Conservation (phyloP, 1,140 invertebrate species). For the Drosophila bocki region DNA sequence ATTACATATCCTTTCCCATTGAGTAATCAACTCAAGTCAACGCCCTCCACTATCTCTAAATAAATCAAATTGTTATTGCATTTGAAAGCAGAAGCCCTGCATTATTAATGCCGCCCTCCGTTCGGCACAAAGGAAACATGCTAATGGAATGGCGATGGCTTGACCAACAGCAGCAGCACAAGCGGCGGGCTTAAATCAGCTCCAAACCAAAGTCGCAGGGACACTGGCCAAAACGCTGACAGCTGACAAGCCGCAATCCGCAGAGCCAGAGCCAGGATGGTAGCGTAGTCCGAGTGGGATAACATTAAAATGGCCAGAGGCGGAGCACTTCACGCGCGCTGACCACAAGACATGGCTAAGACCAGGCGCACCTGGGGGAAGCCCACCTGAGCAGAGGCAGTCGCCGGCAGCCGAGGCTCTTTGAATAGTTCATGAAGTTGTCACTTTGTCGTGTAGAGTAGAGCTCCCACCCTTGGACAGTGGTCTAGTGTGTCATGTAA, state of each 20-base stretch:
- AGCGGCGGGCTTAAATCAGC: conserved; percentile 34
- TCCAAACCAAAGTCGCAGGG: conserved; percentile 46
- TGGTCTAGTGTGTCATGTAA: conserved; percentile 11
- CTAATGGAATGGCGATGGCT: conserved; percentile 41
- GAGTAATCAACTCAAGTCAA: conserved; percentile 33
- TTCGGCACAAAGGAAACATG: conserved; percentile 33
- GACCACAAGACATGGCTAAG: conserved; percentile 60
- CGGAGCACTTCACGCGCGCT: conserved; percentile 54
- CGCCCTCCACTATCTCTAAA: conserved; percentile 52
- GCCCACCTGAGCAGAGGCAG: not conserved
- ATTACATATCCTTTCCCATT: not conserved
- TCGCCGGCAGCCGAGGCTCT: conserved; percentile 24
- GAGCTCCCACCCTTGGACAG: conserved; percentile 23
- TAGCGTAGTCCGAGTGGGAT: conserved; percentile 2
- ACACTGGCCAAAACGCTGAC: conserved; percentile 74
- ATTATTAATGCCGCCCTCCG: conserved; percentile 63
- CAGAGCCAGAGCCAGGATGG: conserved; percentile 11
- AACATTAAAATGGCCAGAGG: conserved; percentile 26
- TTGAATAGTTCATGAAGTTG: conserved; percentile 81
- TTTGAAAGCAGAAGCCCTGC: conserved; percentile 52
- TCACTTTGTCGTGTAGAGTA: conserved; percentile 60
- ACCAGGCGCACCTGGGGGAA: conserved; percentile 28
- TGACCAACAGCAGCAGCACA: conserved; percentile 9
- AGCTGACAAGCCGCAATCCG: conserved; percentile 70
- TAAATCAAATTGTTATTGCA: conserved; percentile 76